Evolutionary conservation across 2,888 invertebrate species (phyloP), one percentile per base, ranked within the genome.

Genomic region (Seira ritae): DNA sequence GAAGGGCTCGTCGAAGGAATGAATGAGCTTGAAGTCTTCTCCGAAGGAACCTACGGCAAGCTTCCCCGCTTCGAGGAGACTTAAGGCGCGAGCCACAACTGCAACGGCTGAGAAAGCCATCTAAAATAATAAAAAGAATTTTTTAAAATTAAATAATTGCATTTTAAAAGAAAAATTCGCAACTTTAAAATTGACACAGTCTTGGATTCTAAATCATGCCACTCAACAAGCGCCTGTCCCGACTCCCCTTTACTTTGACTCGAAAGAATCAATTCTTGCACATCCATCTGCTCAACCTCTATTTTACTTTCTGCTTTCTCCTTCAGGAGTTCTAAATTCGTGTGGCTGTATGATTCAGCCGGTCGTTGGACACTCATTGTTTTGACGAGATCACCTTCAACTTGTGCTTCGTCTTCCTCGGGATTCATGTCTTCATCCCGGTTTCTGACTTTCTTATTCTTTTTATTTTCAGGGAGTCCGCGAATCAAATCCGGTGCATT

Each of bases 101-200:
- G 98, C 96, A 17, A 99, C 93, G 20, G 98, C 97, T 91, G 99
- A 98, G 89, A 98, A 96, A 0, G 99, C 98, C 84, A 99, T 91
- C 91, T 96, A 95, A 89, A 91, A 91, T 55, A 12, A 12, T n/a
- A 55, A 55, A 8, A 55, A 55, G 55, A 8, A 55, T 12, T 55
- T 17, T 31, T 31, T 31, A 31, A 31, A 31, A 31, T 62, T 22
- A 75, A 75, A 19, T 73, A 12, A 62, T 42, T 42, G 10, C 50
- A 10, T 10, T 46, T 24, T 17, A 20, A 15, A n/a, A 17, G 12
- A 15, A 19, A 19, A 19, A 10, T 60, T 3, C 60, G 15, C 50
- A 46, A n/a, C 19, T 8, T 66, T 23, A 71, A 75, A 31, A 31
- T 4, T 4, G 31, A 31, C 2, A 90, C 84, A 0, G 92, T 92